phyloP scores from a whole-genome alignment of 2,888 invertebrate species.

The Agonopterix subpropinquella region DNA sequence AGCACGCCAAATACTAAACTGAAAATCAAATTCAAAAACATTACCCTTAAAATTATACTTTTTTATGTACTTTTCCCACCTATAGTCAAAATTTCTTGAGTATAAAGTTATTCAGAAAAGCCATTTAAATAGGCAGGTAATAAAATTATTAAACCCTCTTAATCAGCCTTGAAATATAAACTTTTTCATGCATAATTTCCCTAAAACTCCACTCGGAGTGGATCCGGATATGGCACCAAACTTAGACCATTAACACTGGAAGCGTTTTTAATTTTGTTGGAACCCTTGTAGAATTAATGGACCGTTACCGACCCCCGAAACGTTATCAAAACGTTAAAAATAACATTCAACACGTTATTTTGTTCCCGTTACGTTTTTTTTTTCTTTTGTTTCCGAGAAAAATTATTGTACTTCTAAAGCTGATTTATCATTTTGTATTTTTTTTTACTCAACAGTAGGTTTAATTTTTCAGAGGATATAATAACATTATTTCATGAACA shows the following conservation, averaged over 20 bases:
- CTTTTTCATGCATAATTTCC: conserved; percentile 4
- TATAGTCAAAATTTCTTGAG: too few relatives aligned
- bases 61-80: too few relatives aligned
- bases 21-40: too few relatives aligned
- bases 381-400: neutral
- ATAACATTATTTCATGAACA: too few relatives aligned
- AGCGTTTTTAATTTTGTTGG: conserved; percentile 29
- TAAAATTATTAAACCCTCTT: neutral
- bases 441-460: too few relatives aligned
- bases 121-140: too few relatives aligned
- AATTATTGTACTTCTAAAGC: neutral
- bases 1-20: too few relatives aligned
- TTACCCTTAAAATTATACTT: too few relatives aligned
- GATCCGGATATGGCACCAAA: conserved; percentile 20
- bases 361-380: neutral
- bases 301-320: conserved; percentile 19
- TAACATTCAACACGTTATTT: conserved; percentile 11
- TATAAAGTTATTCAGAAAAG: too few relatives aligned
- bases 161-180: conserved; percentile 5
- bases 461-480: too few relatives aligned
- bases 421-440: neutral
- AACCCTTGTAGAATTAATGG: conserved; percentile 28
- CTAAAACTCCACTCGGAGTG: conserved; percentile 1
- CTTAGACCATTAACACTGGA: conserved; percentile 27
- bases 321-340: conserved; percentile 11